Percentiles rank a stretch among this genome's conserved stretches.
Evolutionary conservation across 2,888 invertebrate species (phyloP).

Genomic region (Drosophila quinaria): DNA sequence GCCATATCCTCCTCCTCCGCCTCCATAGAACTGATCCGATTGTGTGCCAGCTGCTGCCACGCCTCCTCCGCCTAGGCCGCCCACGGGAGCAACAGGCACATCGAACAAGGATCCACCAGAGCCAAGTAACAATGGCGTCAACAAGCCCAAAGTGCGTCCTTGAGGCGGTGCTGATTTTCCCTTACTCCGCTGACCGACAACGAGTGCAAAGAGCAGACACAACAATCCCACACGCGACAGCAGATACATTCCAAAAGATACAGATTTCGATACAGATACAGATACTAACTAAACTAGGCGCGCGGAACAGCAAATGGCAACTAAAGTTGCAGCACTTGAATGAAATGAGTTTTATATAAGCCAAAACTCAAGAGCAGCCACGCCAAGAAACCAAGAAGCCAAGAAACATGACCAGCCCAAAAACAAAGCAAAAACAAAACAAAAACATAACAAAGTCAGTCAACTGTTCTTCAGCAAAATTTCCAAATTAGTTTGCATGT

Average conservation of each 20-base stretch:
- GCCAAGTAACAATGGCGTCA: conserved; percentile 62
- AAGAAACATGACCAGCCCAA: conserved; percentile 26
- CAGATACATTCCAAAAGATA: conserved; percentile 46
- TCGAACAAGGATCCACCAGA: conserved; percentile 45
- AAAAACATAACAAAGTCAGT: background rate
- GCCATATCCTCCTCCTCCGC: conserved; percentile 34
- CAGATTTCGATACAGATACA: background rate
- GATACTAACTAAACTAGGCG: conserved; percentile 19
- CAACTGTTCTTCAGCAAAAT: conserved; percentile 62
- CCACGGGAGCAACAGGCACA: conserved; percentile 38
- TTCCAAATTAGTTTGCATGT: conserved; percentile 55
- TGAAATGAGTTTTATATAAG: conserved; percentile 62
- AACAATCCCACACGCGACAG: conserved; percentile 39
- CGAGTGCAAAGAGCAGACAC: conserved; percentile 43
- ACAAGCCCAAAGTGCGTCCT: conserved; percentile 68
- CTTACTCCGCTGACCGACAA: conserved; percentile 36
- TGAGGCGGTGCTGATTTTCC: conserved; percentile 33
- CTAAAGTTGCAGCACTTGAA: conserved; percentile 49
- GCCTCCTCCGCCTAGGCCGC: conserved; percentile 2
- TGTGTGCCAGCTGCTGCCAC: conserved; percentile 43
- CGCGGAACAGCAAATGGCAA: conserved; percentile 28
- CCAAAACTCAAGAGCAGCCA: conserved; percentile 29
- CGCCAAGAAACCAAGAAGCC: conserved; percentile 3
- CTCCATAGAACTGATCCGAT: conserved; percentile 63
- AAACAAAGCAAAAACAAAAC: background rate